Evolutionary conservation across 1,140 invertebrate genomes (phyloP).

Genomic region (Portunus trituberculatus): DNA sequence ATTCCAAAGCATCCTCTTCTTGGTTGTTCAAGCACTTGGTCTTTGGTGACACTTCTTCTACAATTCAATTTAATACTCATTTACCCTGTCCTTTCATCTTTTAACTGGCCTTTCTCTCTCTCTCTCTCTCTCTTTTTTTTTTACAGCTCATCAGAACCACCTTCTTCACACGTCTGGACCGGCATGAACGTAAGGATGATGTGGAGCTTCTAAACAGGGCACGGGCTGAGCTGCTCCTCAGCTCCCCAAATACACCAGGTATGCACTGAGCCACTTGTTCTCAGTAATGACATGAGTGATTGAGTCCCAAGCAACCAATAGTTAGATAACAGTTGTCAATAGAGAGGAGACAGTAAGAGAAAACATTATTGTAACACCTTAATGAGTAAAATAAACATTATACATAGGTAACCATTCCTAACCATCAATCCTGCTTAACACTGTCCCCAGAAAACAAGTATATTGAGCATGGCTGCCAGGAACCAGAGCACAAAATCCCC

Average conservation of each 20-base stretch:
- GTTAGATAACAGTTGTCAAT: too few relatives aligned
- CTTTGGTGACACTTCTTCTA: too few relatives aligned
- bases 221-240: conserved; percentile 18
- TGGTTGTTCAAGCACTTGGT: too few relatives aligned
- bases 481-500: not conserved
- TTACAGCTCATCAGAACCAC: conserved; percentile 75
- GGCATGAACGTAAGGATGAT: conserved; percentile 60
- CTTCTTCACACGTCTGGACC: conserved; percentile 73
- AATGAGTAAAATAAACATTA: not conserved
- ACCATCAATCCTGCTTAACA: not conserved
- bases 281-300: not conserved
- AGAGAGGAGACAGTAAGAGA: too few relatives aligned
- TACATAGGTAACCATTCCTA: not conserved
- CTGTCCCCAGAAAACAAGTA: not conserved
- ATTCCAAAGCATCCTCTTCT: too few relatives aligned
- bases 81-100: too few relatives aligned
- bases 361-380: not conserved
- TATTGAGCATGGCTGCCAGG: not conserved
- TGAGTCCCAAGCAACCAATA: too few relatives aligned
- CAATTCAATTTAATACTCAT: too few relatives aligned
- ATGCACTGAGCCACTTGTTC: not conserved
- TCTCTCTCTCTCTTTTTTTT: not conserved
- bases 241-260: conserved; percentile 39
- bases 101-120: too few relatives aligned
- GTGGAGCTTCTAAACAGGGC: not conserved